These are phyloP conservation scores for Oreochromis mossambicus DNA, from an alignment of 2,797 vertebrate species.

Conservation along the genomic window DNA sequence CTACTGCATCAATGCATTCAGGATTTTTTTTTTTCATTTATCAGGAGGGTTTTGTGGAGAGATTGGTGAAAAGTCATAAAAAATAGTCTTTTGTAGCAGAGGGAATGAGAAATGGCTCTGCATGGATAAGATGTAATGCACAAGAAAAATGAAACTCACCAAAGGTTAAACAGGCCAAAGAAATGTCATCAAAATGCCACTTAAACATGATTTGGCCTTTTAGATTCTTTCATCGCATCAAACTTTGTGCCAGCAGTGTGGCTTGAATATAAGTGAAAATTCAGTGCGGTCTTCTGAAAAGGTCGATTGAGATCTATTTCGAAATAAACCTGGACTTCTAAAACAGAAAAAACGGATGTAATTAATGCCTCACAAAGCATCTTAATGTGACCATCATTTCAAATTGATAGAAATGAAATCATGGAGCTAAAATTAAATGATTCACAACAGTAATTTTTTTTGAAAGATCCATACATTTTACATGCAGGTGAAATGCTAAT, in stretches of 20 bases:
- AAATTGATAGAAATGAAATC: background rate
- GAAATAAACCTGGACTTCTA: constrained; percentile 25
- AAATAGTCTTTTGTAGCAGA: constrained; percentile 10
- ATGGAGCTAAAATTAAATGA: background rate
- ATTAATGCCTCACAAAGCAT: background rate
- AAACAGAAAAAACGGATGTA: background rate
- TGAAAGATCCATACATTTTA: background rate
- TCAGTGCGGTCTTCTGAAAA: constrained; percentile 25
- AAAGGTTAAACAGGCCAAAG: constrained; percentile 76
- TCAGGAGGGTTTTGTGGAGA: background rate
- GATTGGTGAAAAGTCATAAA: constrained; percentile 10
- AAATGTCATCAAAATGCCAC: constrained; percentile 79
- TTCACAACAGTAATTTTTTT: background rate
- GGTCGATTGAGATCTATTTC: constrained; percentile 53
- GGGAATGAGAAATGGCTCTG: constrained; percentile 46
- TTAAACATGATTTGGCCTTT: constrained; percentile 76
- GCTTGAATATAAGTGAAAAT: constrained; percentile 48
- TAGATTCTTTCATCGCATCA: constrained; percentile 66
- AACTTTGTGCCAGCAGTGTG: constrained; percentile 51
- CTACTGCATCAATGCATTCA: constrained; percentile 2
- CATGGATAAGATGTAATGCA: constrained; percentile 59
- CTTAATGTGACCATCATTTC: background rate
- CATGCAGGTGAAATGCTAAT: background rate
- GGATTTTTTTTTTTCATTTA: background rate
- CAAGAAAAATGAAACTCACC: constrained; percentile 59